A percentile compares a stretch with the other conserved stretches of the same genome.
Evolutionary conservation across 2,113 vertebrate genomes (phyloP).

Genomic region (Manacus vitellinus): DNA sequence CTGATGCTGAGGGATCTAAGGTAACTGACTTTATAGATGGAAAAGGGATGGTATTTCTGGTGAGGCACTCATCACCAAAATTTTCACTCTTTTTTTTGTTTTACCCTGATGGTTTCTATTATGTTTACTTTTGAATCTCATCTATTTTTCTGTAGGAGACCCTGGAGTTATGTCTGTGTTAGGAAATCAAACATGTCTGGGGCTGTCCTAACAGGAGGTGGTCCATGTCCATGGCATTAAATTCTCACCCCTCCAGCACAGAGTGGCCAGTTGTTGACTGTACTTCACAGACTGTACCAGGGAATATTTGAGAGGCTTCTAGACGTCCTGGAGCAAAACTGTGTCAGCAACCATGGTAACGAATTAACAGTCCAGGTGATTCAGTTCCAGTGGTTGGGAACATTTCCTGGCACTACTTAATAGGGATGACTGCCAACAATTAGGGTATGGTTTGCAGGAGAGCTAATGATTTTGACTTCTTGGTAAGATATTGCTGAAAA

Average conservation of each 20-base stretch:
- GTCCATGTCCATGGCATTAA: background rate
- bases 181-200: background rate
- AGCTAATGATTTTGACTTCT: background rate
- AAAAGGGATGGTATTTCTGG: background rate
- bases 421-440: background rate
- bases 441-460: background rate
- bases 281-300: background rate
- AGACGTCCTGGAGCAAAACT: background rate
- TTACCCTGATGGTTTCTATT: background rate
- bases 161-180: background rate
- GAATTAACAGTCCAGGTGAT: background rate
- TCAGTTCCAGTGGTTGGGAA: background rate
- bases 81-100: background rate
- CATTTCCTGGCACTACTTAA: background rate
- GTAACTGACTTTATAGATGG: background rate
- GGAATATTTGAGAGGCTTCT: background rate
- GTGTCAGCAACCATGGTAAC: fast-evolving
- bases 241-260: background rate
- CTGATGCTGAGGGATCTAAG: background rate
- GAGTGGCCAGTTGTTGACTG: background rate
- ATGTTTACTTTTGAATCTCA: background rate
- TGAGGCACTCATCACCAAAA: background rate
- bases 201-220: background rate
- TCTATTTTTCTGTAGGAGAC: background rate
- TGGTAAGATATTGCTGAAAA: background rate